Base-by-base conservation (phyloP, 2,113 vertebrate species). In the Pavo muticus region DNA sequence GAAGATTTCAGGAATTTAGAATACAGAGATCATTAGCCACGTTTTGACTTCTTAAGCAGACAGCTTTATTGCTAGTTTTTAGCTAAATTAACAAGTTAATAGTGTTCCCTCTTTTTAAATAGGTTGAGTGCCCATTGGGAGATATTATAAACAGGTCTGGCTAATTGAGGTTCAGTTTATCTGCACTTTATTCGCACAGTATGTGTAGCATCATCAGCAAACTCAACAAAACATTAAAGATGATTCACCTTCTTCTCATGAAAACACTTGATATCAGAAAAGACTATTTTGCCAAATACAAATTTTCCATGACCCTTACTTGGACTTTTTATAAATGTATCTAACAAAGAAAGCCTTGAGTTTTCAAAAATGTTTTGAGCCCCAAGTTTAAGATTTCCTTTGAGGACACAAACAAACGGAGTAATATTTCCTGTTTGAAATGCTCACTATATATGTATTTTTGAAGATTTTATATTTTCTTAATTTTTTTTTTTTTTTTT, bases 101-200 rank as follows among this genome's bases (percentile, higher is more conserved):
- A 6, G 11, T 6, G 6, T 14, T 87, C 60, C 18, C 19, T 85
- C 73, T 56, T 83, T 87, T 77, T 21, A 83, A 91, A 87, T 48
- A 87, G 18, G 6, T 40, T 72, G 69, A 91, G 17, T 71, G 50
- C 47, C 91, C 69, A 56, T 29, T 7, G 39, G 87, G 84, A 83
- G 32, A 75, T 56, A 92, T 96, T 93, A 82, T 93, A 92, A 84
- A 40, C 11, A 39, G 54, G 86, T 87, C 39, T 90, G 71, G 39
- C 71, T 94, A 87, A 91, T 71, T 78, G 73, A 93, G 60, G 64
- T 79, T 92, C 77, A 85, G 59, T 91, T 94, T 95, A 87, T 93
- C 78, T 89, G 24, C 37, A 50, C 24, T 85, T 91, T 29, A 40
- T 40, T 39, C 27, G 25, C 39, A 52, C 52, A 69, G 6, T 29